A percentile compares a stretch with the other conserved stretches of the same genome.
Evolutionary conservation across 2,797 vertebrate genomes (phyloP).

Genomic region (Xiphophorus birchmanni): DNA sequence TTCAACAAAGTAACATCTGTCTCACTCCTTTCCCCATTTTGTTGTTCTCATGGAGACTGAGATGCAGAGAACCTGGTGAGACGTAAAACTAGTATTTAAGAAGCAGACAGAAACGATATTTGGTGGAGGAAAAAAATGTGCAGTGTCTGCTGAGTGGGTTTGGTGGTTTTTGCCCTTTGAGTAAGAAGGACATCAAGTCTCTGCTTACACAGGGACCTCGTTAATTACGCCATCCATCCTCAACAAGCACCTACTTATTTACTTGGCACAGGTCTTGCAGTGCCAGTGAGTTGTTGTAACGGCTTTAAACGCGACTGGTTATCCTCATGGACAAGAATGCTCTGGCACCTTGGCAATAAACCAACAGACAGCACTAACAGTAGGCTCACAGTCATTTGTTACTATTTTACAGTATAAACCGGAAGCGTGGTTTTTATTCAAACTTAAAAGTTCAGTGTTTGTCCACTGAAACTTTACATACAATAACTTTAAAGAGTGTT

Average conservation of each 20-base stretch:
- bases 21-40: constrained; percentile 11
- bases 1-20: background rate
- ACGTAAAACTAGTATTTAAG: constrained; percentile 8
- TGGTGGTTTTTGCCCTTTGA: constrained; percentile 33
- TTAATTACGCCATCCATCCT: constrained; percentile 43
- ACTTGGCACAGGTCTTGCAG: constrained; percentile 8
- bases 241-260: constrained; percentile 32
- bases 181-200: constrained; percentile 28
- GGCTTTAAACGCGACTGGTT: constrained; percentile 25
- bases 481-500: background rate
- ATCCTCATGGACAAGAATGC: constrained; percentile 30
- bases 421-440: background rate
- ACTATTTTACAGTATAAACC: background rate
- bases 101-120: background rate
- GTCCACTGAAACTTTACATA: background rate
- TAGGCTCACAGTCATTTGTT: constrained; percentile 16
- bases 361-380: constrained; percentile 3
- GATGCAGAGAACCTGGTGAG: constrained; percentile 6
- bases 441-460: background rate
- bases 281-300: constrained; percentile 23
- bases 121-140: constrained; percentile 10
- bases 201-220: constrained; percentile 33
- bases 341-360: constrained; percentile 31
- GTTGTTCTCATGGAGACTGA: constrained; percentile 10
- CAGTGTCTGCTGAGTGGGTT: constrained; percentile 13